Conservation (phyloP, 2,113 vertebrate genomes). For the Phylloscopus trochilus region DNA sequence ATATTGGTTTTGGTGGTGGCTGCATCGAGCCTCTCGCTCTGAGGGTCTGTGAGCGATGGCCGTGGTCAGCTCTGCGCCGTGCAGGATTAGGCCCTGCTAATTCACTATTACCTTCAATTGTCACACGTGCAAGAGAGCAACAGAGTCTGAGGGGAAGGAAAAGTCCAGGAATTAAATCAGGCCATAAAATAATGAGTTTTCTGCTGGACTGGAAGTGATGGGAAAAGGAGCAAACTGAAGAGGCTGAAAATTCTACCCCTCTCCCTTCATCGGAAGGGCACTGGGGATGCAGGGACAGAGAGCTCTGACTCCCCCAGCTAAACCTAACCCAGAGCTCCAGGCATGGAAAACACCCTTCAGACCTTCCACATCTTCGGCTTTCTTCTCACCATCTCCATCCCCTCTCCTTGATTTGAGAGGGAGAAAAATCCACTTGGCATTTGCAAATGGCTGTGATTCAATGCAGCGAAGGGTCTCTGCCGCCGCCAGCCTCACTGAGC, state of each 20-base stretch:
- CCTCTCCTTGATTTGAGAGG: background rate
- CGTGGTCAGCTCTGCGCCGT: rapidly evolving
- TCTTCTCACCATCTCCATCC: background rate
- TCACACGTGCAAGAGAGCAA: background rate
- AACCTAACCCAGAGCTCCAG: background rate
- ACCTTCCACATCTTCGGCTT: background rate
- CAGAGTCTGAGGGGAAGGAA: background rate
- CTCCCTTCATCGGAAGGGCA: background rate
- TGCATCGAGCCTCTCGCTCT: background rate
- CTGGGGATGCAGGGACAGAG: background rate
- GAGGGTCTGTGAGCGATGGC: background rate
- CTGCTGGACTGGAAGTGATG: background rate
- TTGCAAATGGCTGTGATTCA: conserved; percentile 32
- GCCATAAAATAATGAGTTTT: background rate
- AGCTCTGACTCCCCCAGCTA: background rate
- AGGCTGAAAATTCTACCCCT: background rate
- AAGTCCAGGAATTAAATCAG: background rate
- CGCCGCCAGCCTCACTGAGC: background rate
- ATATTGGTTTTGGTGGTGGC: background rate
- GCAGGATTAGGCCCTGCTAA: background rate
- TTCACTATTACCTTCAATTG: background rate
- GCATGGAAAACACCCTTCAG: background rate
- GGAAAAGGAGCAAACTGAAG: background rate
- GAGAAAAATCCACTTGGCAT: background rate
- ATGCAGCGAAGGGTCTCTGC: background rate